Percentiles rank a stretch among this genome's conserved stretches.
These are phyloP conservation scores for Procavia capensis DNA, from an alignment of 2,113 vertebrate species.

Conservation along the genomic window DNA sequence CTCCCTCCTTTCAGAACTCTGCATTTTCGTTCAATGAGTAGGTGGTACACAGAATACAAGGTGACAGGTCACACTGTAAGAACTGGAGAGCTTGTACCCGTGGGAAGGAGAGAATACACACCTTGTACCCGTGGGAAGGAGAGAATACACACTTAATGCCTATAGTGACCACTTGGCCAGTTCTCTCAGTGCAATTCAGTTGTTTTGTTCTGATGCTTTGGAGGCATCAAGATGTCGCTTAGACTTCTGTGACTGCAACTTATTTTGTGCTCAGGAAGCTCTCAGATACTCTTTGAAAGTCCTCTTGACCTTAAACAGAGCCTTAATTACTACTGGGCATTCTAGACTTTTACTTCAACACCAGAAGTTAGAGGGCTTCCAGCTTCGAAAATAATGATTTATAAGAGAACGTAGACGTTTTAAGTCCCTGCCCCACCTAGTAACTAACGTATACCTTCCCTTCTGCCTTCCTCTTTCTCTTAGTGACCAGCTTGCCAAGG, in stretches of 20 bases:
- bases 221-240: neutral
- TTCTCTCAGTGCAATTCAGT: neutral
- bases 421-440: neutral
- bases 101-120: neutral
- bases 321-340: neutral
- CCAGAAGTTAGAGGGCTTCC: neutral
- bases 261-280: neutral
- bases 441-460: neutral
- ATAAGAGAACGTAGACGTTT: neutral
- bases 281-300: neutral
- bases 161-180: neutral
- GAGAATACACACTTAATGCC: neutral
- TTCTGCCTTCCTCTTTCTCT: neutral
- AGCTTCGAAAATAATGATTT: conserved; percentile 21
- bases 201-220: neutral
- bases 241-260: neutral
- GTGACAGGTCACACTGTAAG: neutral
- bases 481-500: neutral
- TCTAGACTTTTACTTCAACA: neutral
- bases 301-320: neutral
- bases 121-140: neutral
- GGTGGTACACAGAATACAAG: neutral
- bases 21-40: neutral
- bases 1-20: neutral
- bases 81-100: neutral